A percentile compares a stretch with the other conserved stretches of the same genome.
These are phyloP conservation scores for Argopecten irradians DNA, from an alignment of 1,140 invertebrate species.

Conservation along the genomic window DNA sequence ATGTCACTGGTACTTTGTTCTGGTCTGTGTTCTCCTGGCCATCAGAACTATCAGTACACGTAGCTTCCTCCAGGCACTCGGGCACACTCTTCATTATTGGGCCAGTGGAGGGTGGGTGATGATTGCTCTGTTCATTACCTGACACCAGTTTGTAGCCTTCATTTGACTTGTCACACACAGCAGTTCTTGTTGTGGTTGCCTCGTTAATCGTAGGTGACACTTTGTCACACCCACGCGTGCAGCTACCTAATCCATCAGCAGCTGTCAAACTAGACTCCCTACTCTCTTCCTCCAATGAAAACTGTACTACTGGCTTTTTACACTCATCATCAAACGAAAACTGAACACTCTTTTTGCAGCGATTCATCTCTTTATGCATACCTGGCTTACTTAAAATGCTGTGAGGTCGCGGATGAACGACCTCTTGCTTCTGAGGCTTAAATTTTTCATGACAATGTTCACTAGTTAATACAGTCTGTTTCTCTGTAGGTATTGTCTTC, in stretches of 20 bases:
- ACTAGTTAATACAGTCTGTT: neutral
- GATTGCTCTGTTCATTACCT: neutral
- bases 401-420: neutral
- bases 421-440: neutral
- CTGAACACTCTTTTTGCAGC: neutral
- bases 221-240: neutral
- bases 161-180: neutral
- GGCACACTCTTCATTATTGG: neutral
- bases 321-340: neutral
- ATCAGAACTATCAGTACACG: neutral
- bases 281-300: neutral
- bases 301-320: too few relatives aligned
- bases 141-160: neutral
- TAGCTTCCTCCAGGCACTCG: neutral
- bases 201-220: neutral
- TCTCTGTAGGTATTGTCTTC: neutral
- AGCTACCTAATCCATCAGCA: neutral
- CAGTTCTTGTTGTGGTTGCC: neutral
- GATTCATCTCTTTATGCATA: neutral
- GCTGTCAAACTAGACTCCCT: neutral
- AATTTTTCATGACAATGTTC: neutral
- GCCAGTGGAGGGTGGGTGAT: slow-evolving; percentile 19
- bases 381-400: neutral
- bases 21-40: neutral
- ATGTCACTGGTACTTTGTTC: neutral